Percentiles rank a stretch among this genome's conserved stretches.
Evolutionary conservation across 2,113 vertebrate species (phyloP).

Genomic region (Genyomyrus donnyi): DNA sequence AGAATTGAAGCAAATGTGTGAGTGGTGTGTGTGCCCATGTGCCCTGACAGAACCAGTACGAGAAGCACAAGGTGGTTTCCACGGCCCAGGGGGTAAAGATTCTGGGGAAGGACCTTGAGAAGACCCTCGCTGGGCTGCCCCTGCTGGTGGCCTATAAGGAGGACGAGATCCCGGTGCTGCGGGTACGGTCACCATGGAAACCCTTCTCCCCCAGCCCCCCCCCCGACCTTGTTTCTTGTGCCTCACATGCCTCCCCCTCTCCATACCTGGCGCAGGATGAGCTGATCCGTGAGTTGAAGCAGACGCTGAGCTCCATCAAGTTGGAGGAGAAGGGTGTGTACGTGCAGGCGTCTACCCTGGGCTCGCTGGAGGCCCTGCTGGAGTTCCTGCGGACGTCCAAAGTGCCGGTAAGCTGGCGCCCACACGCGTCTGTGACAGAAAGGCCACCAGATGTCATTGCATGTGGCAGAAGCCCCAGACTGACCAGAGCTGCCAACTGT

Average conservation of each 20-base stretch:
- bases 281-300: conserved; percentile 85
- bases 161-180: conserved; percentile 88
- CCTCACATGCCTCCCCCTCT: not conserved
- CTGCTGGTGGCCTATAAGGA: conserved; percentile 86
- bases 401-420: conserved; percentile 71
- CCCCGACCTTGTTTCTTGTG: not conserved
- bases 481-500: not conserved
- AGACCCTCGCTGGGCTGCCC: conserved; percentile 86
- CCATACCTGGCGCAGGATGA: conserved; percentile 70
- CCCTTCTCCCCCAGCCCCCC: not conserved
- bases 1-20: not conserved
- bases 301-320: conserved; percentile 91
- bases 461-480: not conserved
- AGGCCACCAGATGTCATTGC: not conserved
- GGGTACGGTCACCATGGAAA: conserved; percentile 54
- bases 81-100: conserved; percentile 96
- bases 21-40: not conserved
- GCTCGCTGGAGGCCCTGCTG: conserved; percentile 91
- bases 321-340: conserved; percentile 97
- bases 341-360: conserved; percentile 93
- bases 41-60: conserved; percentile 79
- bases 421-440: not conserved
- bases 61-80: conserved; percentile 93
- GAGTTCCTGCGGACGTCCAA: conserved; percentile 90
- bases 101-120: conserved; percentile 94